Percentiles rank a stretch among this genome's conserved stretches.
Evolutionary conservation across 2,113 vertebrate species (phyloP).

Genomic region (Oceanites oceanicus): DNA sequence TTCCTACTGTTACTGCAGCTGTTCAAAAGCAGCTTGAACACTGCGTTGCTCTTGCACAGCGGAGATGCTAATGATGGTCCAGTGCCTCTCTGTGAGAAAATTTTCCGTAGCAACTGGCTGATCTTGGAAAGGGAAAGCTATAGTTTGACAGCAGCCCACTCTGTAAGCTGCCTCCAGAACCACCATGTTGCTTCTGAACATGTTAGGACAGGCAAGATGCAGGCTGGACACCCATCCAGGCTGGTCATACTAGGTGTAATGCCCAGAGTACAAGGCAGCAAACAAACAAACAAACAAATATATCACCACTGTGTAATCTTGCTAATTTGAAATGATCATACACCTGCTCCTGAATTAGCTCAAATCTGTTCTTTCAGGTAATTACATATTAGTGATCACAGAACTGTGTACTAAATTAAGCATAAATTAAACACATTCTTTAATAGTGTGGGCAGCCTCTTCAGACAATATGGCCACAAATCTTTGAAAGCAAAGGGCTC

Average conservation of each 20-base stretch:
- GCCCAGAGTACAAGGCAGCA: neutral
- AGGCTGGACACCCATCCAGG: neutral
- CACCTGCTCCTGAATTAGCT: neutral
- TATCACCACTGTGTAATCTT: neutral
- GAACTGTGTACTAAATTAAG: neutral
- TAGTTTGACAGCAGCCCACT: neutral
- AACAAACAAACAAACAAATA: neutral
- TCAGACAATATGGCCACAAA: neutral
- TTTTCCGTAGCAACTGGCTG: neutral
- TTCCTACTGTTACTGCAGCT: neutral
- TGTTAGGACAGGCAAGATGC: neutral
- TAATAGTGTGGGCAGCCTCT: neutral
- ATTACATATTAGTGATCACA: neutral
- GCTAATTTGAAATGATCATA: neutral
- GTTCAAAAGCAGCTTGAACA: neutral
- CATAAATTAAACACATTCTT: neutral
- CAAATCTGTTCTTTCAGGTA: neutral
- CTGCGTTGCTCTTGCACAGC: rapidly evolving
- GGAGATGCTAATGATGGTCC: too few relatives aligned
- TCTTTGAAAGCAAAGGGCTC: neutral
- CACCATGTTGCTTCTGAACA: neutral
- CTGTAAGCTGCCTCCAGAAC: neutral
- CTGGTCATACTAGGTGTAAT: neutral
- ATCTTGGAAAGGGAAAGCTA: neutral
- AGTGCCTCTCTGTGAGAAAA: neutral